These are phyloP conservation scores for Atta cephalotes DNA, from an alignment of 1,140 invertebrate species.

Conservation along the genomic window DNA sequence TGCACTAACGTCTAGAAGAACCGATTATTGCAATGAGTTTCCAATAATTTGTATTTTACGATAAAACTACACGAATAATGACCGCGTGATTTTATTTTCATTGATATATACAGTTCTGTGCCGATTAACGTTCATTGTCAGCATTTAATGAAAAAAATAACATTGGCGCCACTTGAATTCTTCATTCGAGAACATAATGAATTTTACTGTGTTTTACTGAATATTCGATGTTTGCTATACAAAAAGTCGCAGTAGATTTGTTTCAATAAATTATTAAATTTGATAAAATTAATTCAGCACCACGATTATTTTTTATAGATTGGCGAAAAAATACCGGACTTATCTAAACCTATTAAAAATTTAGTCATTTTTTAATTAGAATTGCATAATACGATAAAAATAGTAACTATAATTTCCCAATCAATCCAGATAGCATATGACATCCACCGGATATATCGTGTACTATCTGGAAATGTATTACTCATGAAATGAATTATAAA, in stretches of 20 bases:
- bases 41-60: slow-evolving; percentile 31
- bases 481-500: neutral
- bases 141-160: slow-evolving; percentile 14
- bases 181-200: slow-evolving; percentile 1
- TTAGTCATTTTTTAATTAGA: neutral
- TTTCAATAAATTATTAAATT: neutral
- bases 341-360: slow-evolving; percentile 17
- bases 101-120: slow-evolving; percentile 30
- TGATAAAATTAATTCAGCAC: neutral
- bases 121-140: slow-evolving; percentile 36
- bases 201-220: neutral
- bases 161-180: neutral
- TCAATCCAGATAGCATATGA: no score
- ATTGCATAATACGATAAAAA: neutral
- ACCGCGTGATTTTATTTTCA: slow-evolving; percentile 19
- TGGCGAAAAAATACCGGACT: neutral
- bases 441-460: no score
- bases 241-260: neutral
- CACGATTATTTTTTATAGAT: neutral
- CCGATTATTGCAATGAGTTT: slow-evolving; percentile 19
- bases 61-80: slow-evolving; percentile 14
- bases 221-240: slow-evolving; percentile 1
- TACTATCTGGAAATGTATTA: no score
- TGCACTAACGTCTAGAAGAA: slow-evolving; percentile 22
- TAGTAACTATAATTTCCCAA: neutral